Evolutionary conservation across 2,888 invertebrate species (phyloP).

Genomic region (Tipula vernalis): DNA sequence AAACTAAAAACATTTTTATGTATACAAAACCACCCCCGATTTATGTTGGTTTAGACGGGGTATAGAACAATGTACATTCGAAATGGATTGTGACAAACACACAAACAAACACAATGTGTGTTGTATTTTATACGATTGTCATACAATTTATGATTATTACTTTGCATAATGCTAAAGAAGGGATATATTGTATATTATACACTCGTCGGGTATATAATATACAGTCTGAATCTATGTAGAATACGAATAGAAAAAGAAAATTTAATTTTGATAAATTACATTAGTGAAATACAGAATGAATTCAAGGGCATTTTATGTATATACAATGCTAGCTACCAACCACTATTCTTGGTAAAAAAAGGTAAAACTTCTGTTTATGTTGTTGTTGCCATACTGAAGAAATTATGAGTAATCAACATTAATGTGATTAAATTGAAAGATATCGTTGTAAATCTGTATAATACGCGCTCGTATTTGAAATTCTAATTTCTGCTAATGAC

Average conservation of each 20-base stretch:
- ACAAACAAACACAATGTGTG: no score
- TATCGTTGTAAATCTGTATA: background rate
- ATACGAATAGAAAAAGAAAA: background rate
- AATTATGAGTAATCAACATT: background rate
- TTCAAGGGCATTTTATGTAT: background rate
- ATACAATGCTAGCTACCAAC: background rate
- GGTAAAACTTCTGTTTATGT: background rate
- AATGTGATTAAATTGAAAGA: background rate
- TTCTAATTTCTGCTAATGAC: background rate
- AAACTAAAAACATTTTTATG: background rate
- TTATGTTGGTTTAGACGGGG: background rate
- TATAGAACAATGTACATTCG: background rate
- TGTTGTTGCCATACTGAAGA: background rate
- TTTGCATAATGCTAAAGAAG: background rate
- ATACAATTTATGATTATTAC: background rate
- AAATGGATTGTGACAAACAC: background rate
- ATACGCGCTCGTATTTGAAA: background rate
- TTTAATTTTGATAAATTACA: background rate
- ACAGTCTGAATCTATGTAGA: background rate
- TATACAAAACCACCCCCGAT: background rate
- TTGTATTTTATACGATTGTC: background rate
- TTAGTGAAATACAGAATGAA: background rate
- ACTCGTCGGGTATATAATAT: background rate
- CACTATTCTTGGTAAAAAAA: background rate
- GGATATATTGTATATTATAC: background rate